Base-by-base conservation (phyloP, 2,113 vertebrate genomes). In the Sceloporus tristichus region DNA sequence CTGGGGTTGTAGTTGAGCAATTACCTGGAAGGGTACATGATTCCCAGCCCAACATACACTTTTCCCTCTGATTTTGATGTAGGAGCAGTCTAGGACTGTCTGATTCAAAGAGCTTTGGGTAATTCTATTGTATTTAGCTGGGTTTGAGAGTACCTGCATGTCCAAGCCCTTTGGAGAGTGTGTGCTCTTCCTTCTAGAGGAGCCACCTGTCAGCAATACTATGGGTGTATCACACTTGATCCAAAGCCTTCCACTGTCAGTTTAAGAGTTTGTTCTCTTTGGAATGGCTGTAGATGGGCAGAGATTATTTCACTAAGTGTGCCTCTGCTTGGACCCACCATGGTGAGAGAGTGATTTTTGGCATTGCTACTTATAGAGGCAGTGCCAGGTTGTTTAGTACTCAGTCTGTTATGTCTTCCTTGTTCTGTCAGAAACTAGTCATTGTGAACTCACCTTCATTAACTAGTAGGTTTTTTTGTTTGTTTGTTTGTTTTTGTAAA, bases 51-150 rank as follows among this genome's bases (percentile, higher is more conserved):
- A 19, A 29, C 7, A 53, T 65, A 53, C 7, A 27, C 78, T 80
- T 77, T 89, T 59, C 75, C 29, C 70, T n/a, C n/a, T 79, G 14
- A 40, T 62, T 85, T 53, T 54, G 59, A 2, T 62, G 56, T 87
- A 79, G 86, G 70, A 82, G 54, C 89, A 87, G 14, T 82, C 59
- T 75, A 78, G 66, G 34, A 27, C 83, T 93, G 62, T 77, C 42
- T 66, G 79, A 14, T 53, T 1, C 53, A 77, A 53, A 56, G 9
- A 40, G 21, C 74, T 25, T 82, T 53, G 40, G 87, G n/a, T 0
- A 53, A 54, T 66, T 29, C 66, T 53, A 38, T 19, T 68, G 27
- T 27, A 48, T 23, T 40, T 77, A 65, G 14, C 56, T 23, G 76
- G 14, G 29, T 87, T 77, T 74, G 85, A 87, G 88, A 62, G 40